Conservation (phyloP, 2,888 invertebrate genomes). For the Poecilobothrus nobilitatus region DNA sequence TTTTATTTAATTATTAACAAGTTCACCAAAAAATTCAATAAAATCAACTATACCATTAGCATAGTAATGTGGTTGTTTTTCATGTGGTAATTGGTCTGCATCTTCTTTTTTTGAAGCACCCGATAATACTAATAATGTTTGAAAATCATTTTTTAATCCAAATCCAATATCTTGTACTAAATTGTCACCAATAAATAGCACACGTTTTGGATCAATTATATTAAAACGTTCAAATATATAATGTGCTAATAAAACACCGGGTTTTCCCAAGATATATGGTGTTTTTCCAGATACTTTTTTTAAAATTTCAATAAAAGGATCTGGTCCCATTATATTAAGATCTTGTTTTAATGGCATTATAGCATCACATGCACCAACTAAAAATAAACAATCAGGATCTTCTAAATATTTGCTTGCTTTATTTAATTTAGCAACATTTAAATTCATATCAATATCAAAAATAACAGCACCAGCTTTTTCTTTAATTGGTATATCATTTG, state of each 20-base stretch:
- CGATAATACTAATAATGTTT: slow-evolving; percentile 63
- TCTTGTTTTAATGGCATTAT: slow-evolving; percentile 26
- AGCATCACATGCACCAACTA: slow-evolving; percentile 36
- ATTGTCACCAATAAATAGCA: slow-evolving; percentile 78
- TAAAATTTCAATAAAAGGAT: slow-evolving; percentile 30
- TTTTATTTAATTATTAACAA: no score
- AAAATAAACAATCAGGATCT: slow-evolving; percentile 40
- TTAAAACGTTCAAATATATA: slow-evolving; percentile 36
- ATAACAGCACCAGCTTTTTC: slow-evolving; percentile 44
- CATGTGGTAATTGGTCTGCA: slow-evolving; percentile 29
- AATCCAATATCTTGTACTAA: slow-evolving; percentile 69
- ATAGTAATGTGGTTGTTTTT: slow-evolving; percentile 33
- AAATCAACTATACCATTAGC: slow-evolving; percentile 36
- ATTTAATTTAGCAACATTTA: slow-evolving; percentile 42
- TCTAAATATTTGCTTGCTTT: slow-evolving; percentile 42
- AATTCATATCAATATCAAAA: slow-evolving; percentile 42
- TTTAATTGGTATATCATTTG: not conserved
- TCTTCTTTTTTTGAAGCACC: slow-evolving; percentile 32
- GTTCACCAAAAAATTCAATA: slow-evolving; percentile 26
- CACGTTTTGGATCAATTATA: slow-evolving; percentile 54
- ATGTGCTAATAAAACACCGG: slow-evolving; percentile 38
- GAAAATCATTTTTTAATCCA: slow-evolving; percentile 60
- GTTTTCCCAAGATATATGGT: slow-evolving; percentile 44
- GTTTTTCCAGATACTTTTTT: slow-evolving; percentile 33
- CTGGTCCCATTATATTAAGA: slow-evolving; percentile 26